These are phyloP conservation scores for Ecdyonurus torrentis DNA, from an alignment of 2,888 invertebrate species.

Conservation along the genomic window DNA sequence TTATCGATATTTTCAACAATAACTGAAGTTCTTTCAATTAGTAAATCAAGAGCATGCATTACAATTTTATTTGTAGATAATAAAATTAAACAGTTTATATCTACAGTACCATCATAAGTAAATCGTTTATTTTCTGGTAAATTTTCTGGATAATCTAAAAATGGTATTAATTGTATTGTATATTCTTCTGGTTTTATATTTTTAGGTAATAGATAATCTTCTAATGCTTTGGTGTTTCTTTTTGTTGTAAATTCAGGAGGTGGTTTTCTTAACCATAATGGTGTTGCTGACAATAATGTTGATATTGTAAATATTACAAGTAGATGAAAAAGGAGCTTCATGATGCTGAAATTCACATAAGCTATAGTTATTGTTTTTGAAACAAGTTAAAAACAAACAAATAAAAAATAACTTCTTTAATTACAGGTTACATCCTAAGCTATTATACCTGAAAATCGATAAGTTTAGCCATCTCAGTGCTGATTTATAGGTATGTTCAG, in stretches of 20 bases:
- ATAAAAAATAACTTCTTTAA: too few species aligned
- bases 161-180: not conserved
- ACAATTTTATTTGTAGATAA: not conserved
- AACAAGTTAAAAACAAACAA: too few species aligned
- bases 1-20: not conserved
- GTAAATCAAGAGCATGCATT: not conserved
- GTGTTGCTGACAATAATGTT: not conserved
- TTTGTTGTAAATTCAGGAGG: not conserved
- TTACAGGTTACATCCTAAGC: too few species aligned
- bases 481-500: too few species aligned
- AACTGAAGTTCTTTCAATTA: not conserved
- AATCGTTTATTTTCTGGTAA: not conserved
- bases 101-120: not conserved
- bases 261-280: not conserved
- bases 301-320: too few species aligned
- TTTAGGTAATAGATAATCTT: not conserved
- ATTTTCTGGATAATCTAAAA: not conserved
- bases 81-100: not conserved
- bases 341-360: too few species aligned
- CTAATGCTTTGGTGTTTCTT: not conserved
- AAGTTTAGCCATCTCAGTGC: too few species aligned
- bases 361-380: too few species aligned
- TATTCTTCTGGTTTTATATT: not conserved
- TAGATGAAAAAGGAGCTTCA: too few species aligned
- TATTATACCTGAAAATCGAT: too few species aligned